Evolutionary conservation across 2,888 invertebrate genomes (phyloP).

Genomic region (Epinotia bilunana): DNA sequence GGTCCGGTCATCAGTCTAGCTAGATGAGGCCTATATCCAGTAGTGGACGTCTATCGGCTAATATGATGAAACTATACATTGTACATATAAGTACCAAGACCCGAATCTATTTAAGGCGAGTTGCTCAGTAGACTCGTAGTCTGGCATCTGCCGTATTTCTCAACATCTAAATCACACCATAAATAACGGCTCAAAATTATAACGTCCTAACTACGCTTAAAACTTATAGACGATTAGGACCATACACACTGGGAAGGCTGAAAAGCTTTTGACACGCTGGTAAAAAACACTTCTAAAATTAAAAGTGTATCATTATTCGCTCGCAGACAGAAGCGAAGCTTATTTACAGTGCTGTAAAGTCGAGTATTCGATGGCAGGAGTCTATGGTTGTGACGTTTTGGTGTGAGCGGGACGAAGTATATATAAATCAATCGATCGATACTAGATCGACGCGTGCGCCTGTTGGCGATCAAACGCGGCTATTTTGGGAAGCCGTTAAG

Average conservation of each 20-base stretch:
- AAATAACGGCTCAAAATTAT: conserved; percentile 50
- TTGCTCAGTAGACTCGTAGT: conserved; percentile 37
- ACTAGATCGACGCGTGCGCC: conserved; percentile 48
- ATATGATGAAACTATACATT: no score
- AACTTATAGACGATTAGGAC: neutral
- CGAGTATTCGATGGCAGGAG: conserved; percentile 13
- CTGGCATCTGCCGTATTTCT: conserved; percentile 48
- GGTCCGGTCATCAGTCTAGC: no score
- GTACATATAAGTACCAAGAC: neutral
- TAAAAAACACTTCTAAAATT: conserved; percentile 21
- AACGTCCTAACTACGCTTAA: conserved; percentile 3
- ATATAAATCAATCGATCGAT: conserved; percentile 80
- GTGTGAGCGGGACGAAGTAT: conserved; percentile 54
- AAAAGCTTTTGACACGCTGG: conserved; percentile 44
- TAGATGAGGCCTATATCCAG: no score
- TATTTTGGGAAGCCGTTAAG: conserved; percentile 46
- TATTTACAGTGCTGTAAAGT: neutral
- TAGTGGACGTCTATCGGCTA: no score
- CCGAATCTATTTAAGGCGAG: conserved; percentile 19
- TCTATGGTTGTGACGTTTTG: conserved; percentile 37
- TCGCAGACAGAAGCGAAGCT: conserved; percentile 35
- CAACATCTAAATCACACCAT: conserved; percentile 58
- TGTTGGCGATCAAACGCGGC: conserved; percentile 46
- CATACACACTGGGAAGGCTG: neutral
- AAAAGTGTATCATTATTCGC: conserved; percentile 3